Evolutionary conservation across 2,797 vertebrate genomes (phyloP).

Genomic region (Tokudaia muenninki): DNA sequence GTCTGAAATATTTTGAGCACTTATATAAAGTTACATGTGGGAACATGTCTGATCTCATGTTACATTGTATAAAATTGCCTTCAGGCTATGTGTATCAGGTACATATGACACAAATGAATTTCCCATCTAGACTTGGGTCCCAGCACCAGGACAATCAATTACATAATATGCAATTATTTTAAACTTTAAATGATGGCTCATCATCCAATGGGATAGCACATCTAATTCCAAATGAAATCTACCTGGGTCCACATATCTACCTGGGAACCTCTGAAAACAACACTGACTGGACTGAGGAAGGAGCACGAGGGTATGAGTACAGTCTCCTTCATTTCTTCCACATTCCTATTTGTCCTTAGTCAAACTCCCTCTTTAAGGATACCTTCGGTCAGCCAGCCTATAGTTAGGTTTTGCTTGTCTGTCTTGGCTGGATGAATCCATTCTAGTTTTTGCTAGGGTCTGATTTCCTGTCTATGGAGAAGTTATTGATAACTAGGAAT

Average conservation of each 20-base stretch:
- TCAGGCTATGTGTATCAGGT: background rate
- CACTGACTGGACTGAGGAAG: background rate
- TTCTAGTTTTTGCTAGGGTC: background rate
- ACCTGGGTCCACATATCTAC: background rate
- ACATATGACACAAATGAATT: background rate
- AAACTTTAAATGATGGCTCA: background rate
- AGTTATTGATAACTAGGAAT: background rate
- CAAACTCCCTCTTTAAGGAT: background rate
- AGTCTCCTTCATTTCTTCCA: background rate
- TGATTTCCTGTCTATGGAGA: background rate
- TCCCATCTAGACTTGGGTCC: background rate
- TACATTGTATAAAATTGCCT: background rate
- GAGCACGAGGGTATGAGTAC: background rate
- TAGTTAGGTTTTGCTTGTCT: background rate
- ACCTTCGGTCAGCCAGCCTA: background rate
- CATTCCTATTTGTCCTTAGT: background rate
- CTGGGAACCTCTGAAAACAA: background rate
- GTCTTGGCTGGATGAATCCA: background rate
- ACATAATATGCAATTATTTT: background rate
- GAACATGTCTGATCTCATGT: background rate
- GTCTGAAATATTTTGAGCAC: conserved; percentile 5
- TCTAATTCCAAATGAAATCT: background rate
- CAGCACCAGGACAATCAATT: background rate
- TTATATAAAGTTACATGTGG: background rate
- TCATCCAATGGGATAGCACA: background rate